phyloP scores from a whole-genome alignment of 2,888 invertebrate species.

The Sesamia inferens region DNA sequence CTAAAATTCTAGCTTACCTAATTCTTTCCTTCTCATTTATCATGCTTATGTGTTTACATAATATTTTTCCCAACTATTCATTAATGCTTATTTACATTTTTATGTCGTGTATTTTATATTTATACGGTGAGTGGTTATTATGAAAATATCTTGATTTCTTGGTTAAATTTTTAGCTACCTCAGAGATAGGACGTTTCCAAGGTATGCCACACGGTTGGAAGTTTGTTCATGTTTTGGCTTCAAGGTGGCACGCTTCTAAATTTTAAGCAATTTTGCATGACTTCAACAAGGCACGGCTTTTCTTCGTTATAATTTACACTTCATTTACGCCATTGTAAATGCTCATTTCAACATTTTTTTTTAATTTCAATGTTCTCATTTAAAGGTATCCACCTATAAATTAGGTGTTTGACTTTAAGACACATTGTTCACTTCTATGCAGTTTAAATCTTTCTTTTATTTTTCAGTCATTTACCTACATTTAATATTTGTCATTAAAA shows the following conservation, averaged over 20 bases:
- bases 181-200: slow-evolving; percentile 97
- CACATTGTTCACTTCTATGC: slow-evolving; percentile 2
- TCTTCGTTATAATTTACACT: slow-evolving; percentile 42
- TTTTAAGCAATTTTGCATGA: slow-evolving; percentile 79
- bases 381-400: background rate
- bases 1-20: slow-evolving; percentile 25
- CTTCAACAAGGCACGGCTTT: slow-evolving; percentile 85
- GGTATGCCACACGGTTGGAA: slow-evolving; percentile 91
- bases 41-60: slow-evolving; percentile 64
- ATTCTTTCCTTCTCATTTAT: slow-evolving; percentile 56
- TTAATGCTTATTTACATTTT: slow-evolving; percentile 61
- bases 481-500: slow-evolving; percentile 1
- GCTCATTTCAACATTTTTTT: slow-evolving; percentile 22
- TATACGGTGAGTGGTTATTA: slow-evolving; percentile 47
- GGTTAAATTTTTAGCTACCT: slow-evolving; percentile 93
- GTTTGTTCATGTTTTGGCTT: slow-evolving; percentile 83
- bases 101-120: slow-evolving; percentile 58
- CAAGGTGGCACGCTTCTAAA: slow-evolving; percentile 85
- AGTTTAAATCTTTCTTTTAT: slow-evolving; percentile 1
- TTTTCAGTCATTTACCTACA: background rate
- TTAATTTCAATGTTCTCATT: slow-evolving; percentile 4
- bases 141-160: slow-evolving; percentile 65
- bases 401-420: background rate
- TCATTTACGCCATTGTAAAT: slow-evolving; percentile 40
- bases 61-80: slow-evolving; percentile 59